phyloP scores from a whole-genome alignment of 2,113 vertebrate species.

The Macheiramphus alcinus region DNA sequence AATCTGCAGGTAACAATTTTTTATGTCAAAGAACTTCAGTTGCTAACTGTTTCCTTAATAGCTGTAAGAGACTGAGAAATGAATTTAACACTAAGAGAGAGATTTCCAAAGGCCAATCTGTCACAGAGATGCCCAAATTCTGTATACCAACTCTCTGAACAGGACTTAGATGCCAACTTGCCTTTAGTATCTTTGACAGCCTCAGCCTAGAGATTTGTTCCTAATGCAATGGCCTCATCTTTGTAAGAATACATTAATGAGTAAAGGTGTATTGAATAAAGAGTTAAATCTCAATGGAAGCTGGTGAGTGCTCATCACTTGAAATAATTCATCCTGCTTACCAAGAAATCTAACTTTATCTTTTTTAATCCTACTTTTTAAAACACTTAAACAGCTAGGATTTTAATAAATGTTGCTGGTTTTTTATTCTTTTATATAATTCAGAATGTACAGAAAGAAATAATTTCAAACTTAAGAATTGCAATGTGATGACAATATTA shows the following conservation, averaged over 20 bases:
- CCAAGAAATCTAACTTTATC: background rate
- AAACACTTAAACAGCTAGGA: background rate
- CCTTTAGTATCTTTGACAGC: background rate
- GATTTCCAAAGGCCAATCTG: background rate
- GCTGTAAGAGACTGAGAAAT: background rate
- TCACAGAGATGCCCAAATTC: background rate
- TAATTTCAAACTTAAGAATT: background rate
- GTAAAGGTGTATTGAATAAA: background rate
- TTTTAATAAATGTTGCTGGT: background rate
- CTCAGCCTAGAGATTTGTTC: background rate
- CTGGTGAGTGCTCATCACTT: background rate
- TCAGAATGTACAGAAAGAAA: background rate
- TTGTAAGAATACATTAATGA: background rate
- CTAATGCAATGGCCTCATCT: background rate
- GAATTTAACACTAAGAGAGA: background rate
- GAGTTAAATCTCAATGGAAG: background rate
- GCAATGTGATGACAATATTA: background rate
- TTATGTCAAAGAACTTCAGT: background rate
- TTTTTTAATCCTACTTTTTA: background rate
- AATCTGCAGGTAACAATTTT: background rate
- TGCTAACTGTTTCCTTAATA: background rate
- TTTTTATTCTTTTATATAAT: background rate
- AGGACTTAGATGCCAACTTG: background rate
- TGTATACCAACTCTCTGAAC: background rate
- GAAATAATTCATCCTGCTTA: background rate